These are phyloP conservation scores for Cephus spinipes DNA, from an alignment of 2,888 invertebrate species.

Conservation along the genomic window DNA sequence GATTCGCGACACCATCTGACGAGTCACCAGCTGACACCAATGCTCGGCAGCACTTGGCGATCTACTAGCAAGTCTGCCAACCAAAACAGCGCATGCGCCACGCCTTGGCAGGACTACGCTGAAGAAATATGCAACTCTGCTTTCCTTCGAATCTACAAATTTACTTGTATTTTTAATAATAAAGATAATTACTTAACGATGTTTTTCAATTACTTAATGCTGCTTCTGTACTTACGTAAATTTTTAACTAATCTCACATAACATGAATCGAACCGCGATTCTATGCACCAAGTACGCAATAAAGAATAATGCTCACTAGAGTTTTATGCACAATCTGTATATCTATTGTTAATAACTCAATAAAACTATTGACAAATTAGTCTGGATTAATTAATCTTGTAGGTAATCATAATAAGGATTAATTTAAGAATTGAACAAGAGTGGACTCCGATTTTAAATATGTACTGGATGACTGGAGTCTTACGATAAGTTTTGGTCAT, in stretches of 20 bases:
- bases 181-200: background rate
- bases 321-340: background rate
- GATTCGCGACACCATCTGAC: constrained; percentile 57
- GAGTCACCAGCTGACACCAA: constrained; percentile 45
- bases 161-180: background rate
- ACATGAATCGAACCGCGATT: background rate
- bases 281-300: background rate
- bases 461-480: background rate
- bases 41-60: constrained; percentile 39
- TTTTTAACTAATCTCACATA: background rate
- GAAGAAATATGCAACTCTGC: constrained; percentile 28
- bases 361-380: background rate
- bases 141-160: background rate
- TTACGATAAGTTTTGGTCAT: background rate
- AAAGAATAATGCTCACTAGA: background rate
- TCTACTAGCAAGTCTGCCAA: constrained; percentile 33
- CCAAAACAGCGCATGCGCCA: constrained; percentile 38
- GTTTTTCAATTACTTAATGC: background rate
- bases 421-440: background rate
- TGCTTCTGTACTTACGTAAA: background rate
- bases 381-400: background rate
- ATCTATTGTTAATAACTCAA: background rate
- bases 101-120: background rate
- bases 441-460: background rate
- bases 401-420: background rate